Percentiles rank a stretch among this genome's conserved stretches.
Evolutionary conservation across 2,113 vertebrate species (phyloP).

Genomic region (Varanus salvator): DNA sequence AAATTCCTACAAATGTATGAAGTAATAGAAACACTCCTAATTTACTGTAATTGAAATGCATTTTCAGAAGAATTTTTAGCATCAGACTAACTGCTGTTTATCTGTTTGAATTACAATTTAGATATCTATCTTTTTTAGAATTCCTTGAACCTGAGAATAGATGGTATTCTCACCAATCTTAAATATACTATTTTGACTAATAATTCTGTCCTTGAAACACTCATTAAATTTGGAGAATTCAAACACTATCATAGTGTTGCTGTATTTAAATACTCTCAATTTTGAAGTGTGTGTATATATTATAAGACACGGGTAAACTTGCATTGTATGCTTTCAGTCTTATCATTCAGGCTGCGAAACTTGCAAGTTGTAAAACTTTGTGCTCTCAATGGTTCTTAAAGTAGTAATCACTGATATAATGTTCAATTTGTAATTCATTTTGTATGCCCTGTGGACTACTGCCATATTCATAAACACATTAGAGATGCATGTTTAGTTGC

Average conservation of each 20-base stretch:
- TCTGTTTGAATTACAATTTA: neutral
- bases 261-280: neutral
- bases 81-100: neutral
- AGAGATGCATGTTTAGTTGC: slow-evolving; percentile 46
- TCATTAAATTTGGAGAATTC: slow-evolving; percentile 18
- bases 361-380: neutral
- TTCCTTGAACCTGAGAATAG: neutral
- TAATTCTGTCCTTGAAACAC: slow-evolving; percentile 57
- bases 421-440: slow-evolving; percentile 23
- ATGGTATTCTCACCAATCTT: slow-evolving; percentile 15
- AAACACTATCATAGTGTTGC: neutral
- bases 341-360: slow-evolving; percentile 43
- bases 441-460: slow-evolving; percentile 14
- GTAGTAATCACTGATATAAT: slow-evolving; percentile 38
- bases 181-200: slow-evolving; percentile 40
- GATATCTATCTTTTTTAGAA: neutral
- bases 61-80: neutral
- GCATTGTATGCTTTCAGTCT: slow-evolving; percentile 16
- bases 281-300: neutral
- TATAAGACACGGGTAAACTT: neutral
- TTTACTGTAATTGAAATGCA: no score
- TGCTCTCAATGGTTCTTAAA: slow-evolving; percentile 47
- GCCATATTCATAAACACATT: slow-evolving; percentile 18
- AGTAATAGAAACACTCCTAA: neutral
- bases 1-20: neutral